A percentile compares a stretch with the other conserved stretches of the same genome.
Conservation (phyloP, 2,113 vertebrate species). For the Paracanthobrama guichenoti region DNA sequence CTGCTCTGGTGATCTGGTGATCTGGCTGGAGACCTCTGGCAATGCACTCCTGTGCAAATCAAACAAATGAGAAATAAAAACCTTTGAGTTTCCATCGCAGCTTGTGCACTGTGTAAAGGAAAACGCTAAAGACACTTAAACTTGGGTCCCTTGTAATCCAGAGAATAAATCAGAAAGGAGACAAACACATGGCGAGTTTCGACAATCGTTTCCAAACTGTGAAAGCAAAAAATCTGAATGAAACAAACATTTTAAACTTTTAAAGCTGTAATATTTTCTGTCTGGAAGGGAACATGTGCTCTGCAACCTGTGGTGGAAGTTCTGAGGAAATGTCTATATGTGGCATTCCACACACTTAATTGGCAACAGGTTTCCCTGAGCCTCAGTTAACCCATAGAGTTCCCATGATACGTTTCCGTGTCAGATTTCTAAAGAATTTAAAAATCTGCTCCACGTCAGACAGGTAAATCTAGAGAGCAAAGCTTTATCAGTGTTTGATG, state of each 20-base stretch:
- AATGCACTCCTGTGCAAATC: slow-evolving; percentile 71
- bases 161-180: not conserved
- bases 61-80: slow-evolving; percentile 59
- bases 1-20: slow-evolving; percentile 56
- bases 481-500: not conserved
- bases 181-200: slow-evolving; percentile 6
- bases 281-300: slow-evolving; percentile 1
- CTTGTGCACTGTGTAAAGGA: not conserved
- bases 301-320: slow-evolving; percentile 38
- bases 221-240: not conserved
- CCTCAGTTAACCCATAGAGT: slow-evolving; percentile 76
- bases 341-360: slow-evolving; percentile 74
- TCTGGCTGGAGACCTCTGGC: slow-evolving; percentile 55
- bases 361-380: slow-evolving; percentile 78
- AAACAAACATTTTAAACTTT: slow-evolving; percentile 13
- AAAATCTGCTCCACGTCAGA: not conserved
- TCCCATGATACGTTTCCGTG: slow-evolving; percentile 57
- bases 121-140: not conserved
- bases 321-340: slow-evolving; percentile 64
- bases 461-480: not conserved
- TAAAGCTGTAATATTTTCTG: not conserved
- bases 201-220: not conserved
- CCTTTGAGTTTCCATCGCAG: slow-evolving; percentile 23
- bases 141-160: slow-evolving; percentile 22
- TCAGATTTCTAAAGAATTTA: not conserved